Conservation (phyloP, 1,140 invertebrate genomes). For the Rhopalosiphum padi region DNA sequence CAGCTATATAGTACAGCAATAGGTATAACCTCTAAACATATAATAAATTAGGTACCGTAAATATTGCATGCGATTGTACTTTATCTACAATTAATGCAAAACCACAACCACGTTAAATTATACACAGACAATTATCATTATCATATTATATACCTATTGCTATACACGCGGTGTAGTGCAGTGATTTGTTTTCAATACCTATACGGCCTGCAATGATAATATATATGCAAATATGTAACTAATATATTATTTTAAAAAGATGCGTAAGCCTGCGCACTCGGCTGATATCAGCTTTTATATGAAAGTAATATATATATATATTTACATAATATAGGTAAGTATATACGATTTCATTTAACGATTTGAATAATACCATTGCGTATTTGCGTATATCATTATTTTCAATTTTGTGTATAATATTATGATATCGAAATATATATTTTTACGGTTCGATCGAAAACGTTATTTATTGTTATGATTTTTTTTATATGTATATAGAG, state of each 20-base stretch:
- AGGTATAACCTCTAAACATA: not conserved
- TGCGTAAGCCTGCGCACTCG: not conserved
- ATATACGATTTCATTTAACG: not conserved
- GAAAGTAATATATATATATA: no score
- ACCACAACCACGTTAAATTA: not conserved
- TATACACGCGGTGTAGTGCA: not conserved
- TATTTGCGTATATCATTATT: not conserved
- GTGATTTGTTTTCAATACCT: not conserved
- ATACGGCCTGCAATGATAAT: not conserved
- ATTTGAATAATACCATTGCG: not conserved
- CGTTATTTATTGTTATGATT: not conserved
- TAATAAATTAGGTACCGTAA: constrained; percentile 4
- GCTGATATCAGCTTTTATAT: no score
- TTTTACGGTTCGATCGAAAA: not conserved
- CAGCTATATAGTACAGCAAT: not conserved
- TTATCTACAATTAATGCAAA: not conserved
- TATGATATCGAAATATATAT: not conserved
- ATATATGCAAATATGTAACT: not conserved
- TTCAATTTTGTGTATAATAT: not conserved
- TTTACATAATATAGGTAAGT: not conserved
- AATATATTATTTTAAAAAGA: not conserved
- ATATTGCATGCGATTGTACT: not conserved
- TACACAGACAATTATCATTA: not conserved
- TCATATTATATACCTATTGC: not conserved
- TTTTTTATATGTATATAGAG: not conserved